These are phyloP conservation scores for Papilio gigon DNA, from an alignment of 2,888 invertebrate genomes.

Conservation along the genomic window DNA sequence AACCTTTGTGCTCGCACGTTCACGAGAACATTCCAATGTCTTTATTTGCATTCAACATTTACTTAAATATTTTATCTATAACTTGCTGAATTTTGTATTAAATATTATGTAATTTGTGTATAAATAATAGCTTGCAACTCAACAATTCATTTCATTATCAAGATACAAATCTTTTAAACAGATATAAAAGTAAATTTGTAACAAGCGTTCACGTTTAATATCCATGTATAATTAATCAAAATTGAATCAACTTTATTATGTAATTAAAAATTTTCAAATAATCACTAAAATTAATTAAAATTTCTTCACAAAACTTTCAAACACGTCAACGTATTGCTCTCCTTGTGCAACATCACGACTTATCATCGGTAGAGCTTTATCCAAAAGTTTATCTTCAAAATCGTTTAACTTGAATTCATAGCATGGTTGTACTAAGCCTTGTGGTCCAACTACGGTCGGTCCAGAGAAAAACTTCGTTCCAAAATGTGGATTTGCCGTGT, in stretches of 20 bases:
- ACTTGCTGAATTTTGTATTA: conserved; percentile 35
- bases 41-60: conserved; percentile 47
- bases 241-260: background rate
- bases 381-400: conserved; percentile 56
- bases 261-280: too few relatives aligned
- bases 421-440: conserved; percentile 57
- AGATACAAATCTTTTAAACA: too few relatives aligned
- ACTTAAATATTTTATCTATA: conserved; percentile 43
- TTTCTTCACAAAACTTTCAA: conserved; percentile 46
- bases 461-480: conserved; percentile 67
- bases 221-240: too few relatives aligned
- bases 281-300: conserved; percentile 2
- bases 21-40: conserved; percentile 35
- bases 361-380: conserved; percentile 53
- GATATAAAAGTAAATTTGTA: too few relatives aligned
- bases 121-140: background rate
- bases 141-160: background rate
- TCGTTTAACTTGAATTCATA: conserved; percentile 56
- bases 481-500: conserved; percentile 61
- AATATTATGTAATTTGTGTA: background rate
- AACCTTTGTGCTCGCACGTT: conserved; percentile 46
- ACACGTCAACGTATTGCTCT: conserved; percentile 57
- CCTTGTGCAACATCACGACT: conserved; percentile 60
- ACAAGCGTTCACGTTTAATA: too few relatives aligned
- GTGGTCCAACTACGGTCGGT: conserved; percentile 58